Conservation (phyloP, 2,888 invertebrate genomes). For the Cactoblastis cactorum region DNA sequence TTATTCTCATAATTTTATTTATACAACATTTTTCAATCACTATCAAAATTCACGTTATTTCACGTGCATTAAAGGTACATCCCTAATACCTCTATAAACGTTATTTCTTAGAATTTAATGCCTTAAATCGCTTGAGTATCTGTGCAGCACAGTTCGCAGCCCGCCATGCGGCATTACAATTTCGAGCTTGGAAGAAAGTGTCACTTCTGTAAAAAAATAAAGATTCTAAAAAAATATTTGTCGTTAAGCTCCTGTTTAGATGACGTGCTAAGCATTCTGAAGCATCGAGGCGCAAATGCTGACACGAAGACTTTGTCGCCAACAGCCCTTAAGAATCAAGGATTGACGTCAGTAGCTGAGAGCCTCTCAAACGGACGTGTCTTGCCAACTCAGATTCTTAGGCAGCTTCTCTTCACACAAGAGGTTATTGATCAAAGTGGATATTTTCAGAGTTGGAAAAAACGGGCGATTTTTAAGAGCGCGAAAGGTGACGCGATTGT, state of each 20-base stretch:
- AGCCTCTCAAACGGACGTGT: constrained; percentile 46
- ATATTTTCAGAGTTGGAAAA: constrained; percentile 23
- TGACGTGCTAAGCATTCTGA: constrained; percentile 12
- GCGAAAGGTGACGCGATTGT: background rate
- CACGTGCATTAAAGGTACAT: too few species aligned
- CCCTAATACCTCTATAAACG: too few species aligned
- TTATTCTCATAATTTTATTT: too few species aligned
- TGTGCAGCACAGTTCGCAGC: too few species aligned
- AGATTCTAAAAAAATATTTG: background rate
- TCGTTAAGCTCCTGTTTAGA: background rate
- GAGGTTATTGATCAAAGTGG: constrained; percentile 57
- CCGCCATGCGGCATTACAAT: too few species aligned
- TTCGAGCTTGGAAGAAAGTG: background rate
- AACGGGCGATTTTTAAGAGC: constrained; percentile 17
- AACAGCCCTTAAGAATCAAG: constrained; percentile 49
- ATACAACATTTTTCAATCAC: too few species aligned
- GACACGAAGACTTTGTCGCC: constrained; percentile 56
- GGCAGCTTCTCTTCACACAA: constrained; percentile 30
- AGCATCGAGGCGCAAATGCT: constrained; percentile 48
- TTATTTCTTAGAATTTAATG: too few species aligned
- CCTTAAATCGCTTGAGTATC: too few species aligned
- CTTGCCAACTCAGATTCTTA: constrained; percentile 51
- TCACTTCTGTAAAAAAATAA: background rate
- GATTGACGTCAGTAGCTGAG: constrained; percentile 51
- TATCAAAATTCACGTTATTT: too few species aligned